These are phyloP conservation scores for Teleogryllus occipitalis DNA, from an alignment of 1,140 invertebrate genomes.

Conservation along the genomic window DNA sequence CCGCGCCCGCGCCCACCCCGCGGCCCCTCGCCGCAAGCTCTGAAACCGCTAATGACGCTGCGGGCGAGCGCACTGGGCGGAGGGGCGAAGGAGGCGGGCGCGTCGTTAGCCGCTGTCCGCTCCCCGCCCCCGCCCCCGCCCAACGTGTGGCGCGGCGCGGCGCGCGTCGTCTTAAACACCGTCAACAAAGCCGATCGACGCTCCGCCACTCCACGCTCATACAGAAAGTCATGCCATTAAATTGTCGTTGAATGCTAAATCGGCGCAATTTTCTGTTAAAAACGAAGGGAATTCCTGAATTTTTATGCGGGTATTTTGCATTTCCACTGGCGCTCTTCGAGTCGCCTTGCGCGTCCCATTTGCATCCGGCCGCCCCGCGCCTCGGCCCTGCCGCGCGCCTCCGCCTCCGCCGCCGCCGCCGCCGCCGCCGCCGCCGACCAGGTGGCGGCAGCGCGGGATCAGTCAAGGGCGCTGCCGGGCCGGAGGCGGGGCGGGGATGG, in stretches of 20 bases:
- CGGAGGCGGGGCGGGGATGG: too few species aligned
- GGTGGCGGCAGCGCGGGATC: too few species aligned
- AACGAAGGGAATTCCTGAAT: background rate
- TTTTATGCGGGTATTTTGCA: background rate
- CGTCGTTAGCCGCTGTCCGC: too few species aligned
- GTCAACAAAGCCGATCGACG: background rate
- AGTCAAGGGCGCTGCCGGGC: too few species aligned
- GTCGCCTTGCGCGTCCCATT: background rate
- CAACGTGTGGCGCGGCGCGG: background rate
- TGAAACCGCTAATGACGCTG: too few species aligned
- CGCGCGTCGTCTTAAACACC: background rate
- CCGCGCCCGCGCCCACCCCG: too few species aligned
- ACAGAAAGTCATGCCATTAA: background rate
- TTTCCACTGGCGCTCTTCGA: background rate
- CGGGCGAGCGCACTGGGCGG: too few species aligned
- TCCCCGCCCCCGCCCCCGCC: too few species aligned
- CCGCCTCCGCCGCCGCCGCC: too few species aligned
- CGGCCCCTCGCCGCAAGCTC: too few species aligned
- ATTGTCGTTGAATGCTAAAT: conserved; percentile 1
- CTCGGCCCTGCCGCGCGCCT: background rate
- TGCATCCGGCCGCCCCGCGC: background rate
- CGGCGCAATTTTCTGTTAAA: background rate
- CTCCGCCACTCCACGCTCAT: background rate
- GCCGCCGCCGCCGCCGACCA: too few species aligned
- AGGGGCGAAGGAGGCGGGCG: too few species aligned